A percentile compares a stretch with the other conserved stretches of the same genome.
These are phyloP conservation scores for Patagioenas fasciata DNA, from an alignment of 2,113 vertebrate genomes.

Conservation along the genomic window DNA sequence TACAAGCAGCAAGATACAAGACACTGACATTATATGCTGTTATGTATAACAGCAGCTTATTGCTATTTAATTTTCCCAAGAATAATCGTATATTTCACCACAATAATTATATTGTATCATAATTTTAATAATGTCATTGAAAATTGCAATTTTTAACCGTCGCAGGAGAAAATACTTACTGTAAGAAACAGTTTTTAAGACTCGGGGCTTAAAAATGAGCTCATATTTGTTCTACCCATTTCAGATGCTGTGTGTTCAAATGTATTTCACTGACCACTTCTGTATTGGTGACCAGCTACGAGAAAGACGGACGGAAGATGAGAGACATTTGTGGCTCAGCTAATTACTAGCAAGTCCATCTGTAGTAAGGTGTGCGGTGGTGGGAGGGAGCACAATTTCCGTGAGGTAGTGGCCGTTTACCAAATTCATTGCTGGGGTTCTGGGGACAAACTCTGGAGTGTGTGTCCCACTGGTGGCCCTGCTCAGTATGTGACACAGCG, in stretches of 20 bases:
- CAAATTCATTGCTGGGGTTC: background rate
- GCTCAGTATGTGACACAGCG: background rate
- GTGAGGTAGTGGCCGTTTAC: background rate
- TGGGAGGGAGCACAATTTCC: background rate
- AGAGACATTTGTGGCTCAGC: background rate
- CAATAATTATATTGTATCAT: background rate
- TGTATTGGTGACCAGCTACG: background rate
- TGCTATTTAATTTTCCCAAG: background rate
- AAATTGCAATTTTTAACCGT: background rate
- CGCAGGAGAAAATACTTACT: background rate
- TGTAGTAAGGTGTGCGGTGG: accelerated
- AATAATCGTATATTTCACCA: background rate
- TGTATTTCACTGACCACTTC: background rate
- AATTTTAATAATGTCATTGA: background rate
- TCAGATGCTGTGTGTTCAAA: background rate
- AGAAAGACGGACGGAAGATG: background rate
- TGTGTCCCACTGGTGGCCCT: background rate
- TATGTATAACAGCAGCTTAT: background rate
- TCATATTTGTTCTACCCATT: background rate
- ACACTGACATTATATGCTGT: background rate
- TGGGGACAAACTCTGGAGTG: background rate
- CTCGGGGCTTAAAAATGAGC: background rate
- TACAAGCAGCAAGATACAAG: background rate
- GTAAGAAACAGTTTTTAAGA: background rate
- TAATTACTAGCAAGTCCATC: background rate